These are phyloP conservation scores for Oreocharis arfaki DNA, from an alignment of 2,113 vertebrate genomes.

Conservation along the genomic window DNA sequence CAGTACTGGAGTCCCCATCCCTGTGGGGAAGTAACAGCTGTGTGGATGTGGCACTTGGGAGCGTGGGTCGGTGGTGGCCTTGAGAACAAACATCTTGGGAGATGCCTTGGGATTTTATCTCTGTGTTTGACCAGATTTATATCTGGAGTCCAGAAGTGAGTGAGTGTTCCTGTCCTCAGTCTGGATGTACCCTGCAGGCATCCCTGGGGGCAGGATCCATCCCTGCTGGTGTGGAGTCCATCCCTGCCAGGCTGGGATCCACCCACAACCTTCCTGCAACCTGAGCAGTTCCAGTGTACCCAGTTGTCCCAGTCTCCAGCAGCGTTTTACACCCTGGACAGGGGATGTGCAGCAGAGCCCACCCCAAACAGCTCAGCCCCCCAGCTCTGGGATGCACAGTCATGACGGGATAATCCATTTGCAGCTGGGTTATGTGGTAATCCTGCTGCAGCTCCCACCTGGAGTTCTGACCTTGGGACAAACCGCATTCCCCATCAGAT, in stretches of 20 bases:
- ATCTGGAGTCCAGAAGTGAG: not conserved
- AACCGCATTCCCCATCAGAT: not conserved
- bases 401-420: not conserved
- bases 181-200: not conserved
- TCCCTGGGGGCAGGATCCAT: not conserved
- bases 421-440: not conserved
- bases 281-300: not conserved
- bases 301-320: not conserved
- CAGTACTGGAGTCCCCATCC: not conserved
- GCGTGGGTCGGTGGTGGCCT: not conserved
- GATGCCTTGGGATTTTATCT: not conserved
- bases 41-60: not conserved
- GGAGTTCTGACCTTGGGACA: not conserved
- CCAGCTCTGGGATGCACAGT: not conserved
- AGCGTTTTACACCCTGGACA: not conserved
- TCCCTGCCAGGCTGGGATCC: not conserved
- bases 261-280: not conserved
- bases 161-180: not conserved
- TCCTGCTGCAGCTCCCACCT: not conserved
- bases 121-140: not conserved
- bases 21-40: accelerated
- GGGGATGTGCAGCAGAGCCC: not conserved
- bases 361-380: not conserved
- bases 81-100: not conserved
- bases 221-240: too few relatives aligned